Conservation (phyloP, 2,888 invertebrate species). For the Platycnemis pennipes region DNA sequence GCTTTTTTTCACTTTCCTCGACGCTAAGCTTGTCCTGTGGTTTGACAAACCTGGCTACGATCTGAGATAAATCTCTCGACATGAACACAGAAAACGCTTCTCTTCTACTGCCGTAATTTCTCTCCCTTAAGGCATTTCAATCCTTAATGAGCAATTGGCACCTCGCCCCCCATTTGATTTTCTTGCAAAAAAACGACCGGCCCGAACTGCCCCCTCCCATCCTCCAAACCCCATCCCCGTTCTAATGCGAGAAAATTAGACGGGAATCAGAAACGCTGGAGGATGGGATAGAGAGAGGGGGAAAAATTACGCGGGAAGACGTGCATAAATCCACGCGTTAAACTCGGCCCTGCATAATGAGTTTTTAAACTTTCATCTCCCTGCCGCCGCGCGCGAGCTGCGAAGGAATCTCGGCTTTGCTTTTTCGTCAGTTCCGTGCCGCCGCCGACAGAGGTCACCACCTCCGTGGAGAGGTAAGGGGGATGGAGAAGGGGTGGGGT, state of each 20-base stretch:
- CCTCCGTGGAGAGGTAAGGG: constrained; percentile 14
- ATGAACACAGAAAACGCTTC: too few species aligned
- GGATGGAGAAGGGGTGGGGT: too few species aligned
- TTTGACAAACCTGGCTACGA: too few species aligned
- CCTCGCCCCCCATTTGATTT: constrained; percentile 1
- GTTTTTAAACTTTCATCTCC: constrained; percentile 65
- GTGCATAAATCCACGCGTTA: constrained; percentile 26
- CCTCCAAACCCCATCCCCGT: too few species aligned
- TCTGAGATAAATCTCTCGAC: too few species aligned
- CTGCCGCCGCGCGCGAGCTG: neutral
- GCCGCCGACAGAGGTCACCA: constrained; percentile 36
- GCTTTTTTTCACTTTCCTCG: too few species aligned
- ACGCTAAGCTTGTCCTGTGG: too few species aligned
- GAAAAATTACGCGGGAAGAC: neutral
- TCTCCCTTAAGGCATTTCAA: neutral
- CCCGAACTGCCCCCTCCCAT: too few species aligned
- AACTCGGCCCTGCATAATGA: constrained; percentile 53
- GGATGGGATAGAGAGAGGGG: neutral
- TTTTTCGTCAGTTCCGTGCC: constrained; percentile 12
- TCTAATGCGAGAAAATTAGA: constrained; percentile 20
- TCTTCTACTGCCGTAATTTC: too few species aligned
- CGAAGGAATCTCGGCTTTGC: constrained; percentile 28
- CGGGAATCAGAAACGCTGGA: constrained; percentile 21
- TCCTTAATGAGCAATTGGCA: neutral
- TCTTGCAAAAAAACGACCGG: neutral